These are phyloP conservation scores for Oreochromis grahami DNA, from an alignment of 2,797 vertebrate species.

Conservation along the genomic window DNA sequence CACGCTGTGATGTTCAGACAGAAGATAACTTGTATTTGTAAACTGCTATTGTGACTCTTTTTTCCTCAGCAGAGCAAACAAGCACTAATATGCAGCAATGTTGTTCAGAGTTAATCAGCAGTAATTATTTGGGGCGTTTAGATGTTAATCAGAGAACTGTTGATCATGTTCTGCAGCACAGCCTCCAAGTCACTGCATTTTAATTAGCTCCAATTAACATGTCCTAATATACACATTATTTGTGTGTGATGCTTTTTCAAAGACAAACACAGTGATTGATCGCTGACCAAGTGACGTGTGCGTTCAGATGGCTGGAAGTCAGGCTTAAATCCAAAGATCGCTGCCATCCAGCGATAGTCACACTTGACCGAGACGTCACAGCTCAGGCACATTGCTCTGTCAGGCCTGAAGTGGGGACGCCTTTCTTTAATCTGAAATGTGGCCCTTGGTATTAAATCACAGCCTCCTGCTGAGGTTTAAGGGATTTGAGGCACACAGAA, in stretches of 20 bases:
- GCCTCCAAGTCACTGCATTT: not conserved
- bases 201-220: not conserved
- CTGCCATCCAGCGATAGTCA: slow-evolving; percentile 1
- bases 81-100: not conserved
- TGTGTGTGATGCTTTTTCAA: not conserved
- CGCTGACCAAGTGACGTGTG: not conserved
- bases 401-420: not conserved
- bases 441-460: not conserved
- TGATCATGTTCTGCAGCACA: not conserved
- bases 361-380: not conserved
- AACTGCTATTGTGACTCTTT: not conserved
- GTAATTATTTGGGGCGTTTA: not conserved
- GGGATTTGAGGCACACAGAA: not conserved
- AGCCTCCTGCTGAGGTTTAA: not conserved
- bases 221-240: not conserved
- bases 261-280: not conserved
- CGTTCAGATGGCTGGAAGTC: not conserved
- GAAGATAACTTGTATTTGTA: not conserved
- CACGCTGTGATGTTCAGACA: not conserved
- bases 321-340: not conserved
- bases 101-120: not conserved
- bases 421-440: not conserved
- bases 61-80: not conserved
- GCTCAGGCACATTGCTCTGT: not conserved
- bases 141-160: not conserved